A percentile compares a stretch with the other conserved stretches of the same genome.
phyloP scores from a whole-genome alignment of 2,797 vertebrate species.

The Tolypeutes matacus region DNA sequence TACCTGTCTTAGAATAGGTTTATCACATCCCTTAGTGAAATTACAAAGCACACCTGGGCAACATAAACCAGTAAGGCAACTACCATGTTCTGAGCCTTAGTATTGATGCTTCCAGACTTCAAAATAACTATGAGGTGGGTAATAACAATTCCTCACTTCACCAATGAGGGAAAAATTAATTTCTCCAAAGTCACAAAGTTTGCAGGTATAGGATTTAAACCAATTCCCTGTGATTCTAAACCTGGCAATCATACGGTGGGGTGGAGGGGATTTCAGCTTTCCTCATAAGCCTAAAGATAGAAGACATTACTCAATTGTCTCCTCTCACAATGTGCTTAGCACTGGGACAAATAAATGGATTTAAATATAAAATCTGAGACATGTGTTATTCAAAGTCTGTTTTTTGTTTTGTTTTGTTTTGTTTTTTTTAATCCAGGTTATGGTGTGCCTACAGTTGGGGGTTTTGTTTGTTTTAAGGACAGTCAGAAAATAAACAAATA shows the following conservation, averaged over 20 bases:
- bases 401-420: too few species aligned
- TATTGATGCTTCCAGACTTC: not conserved
- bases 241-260: not conserved
- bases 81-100: not conserved
- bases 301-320: not conserved
- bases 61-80: not conserved
- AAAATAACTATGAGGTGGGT: not conserved
- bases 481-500: not conserved
- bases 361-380: slow-evolving; percentile 1
- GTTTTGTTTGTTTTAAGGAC: not conserved
- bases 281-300: not conserved
- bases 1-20: not conserved
- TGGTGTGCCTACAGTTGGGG: not conserved
- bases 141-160: not conserved
- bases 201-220: not conserved
- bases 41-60: not conserved
- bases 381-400: not conserved
- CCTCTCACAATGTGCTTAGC: not conserved
- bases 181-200: not conserved
- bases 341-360: not conserved
- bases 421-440: not conserved
- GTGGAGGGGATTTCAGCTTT: not conserved
- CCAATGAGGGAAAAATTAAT: not conserved
- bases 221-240: not conserved
- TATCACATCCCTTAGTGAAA: not conserved